These are phyloP conservation scores for Eleutherodactylus coqui DNA, from an alignment of 2,797 vertebrate species.

Conservation along the genomic window DNA sequence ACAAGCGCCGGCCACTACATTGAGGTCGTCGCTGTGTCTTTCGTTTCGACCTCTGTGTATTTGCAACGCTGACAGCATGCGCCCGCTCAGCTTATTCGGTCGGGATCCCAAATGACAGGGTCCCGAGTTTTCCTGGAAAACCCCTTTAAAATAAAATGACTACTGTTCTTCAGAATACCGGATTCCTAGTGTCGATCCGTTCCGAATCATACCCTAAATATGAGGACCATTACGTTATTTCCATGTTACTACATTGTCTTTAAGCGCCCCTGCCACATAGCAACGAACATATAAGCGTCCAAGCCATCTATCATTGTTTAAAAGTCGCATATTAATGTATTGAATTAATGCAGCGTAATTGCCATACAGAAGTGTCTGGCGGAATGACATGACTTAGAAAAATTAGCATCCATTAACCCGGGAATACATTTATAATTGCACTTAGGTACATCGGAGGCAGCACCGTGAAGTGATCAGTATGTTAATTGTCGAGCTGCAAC, in stretches of 20 bases:
- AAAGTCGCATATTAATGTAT: conserved; percentile 61
- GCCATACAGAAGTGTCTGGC: conserved; percentile 65
- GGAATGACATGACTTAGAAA: conserved; percentile 65
- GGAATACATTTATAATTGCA: conserved; percentile 68
- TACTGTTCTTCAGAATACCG: too few species aligned
- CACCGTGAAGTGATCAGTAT: conserved; percentile 61
- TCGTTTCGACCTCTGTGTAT: too few species aligned
- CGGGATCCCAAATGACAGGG: too few species aligned
- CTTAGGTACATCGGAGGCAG: conserved; percentile 64
- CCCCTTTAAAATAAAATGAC: too few species aligned
- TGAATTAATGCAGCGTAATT: conserved; percentile 67
- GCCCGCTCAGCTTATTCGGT: too few species aligned
- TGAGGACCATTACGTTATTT: neutral
- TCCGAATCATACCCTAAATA: neutral
- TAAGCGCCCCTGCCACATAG: conserved; percentile 27
- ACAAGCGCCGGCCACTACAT: too few species aligned
- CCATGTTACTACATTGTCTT: conserved; percentile 22
- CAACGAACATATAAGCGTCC: conserved; percentile 23
- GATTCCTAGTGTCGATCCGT: neutral
- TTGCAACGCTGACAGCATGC: too few species aligned
- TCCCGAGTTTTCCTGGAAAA: too few species aligned
- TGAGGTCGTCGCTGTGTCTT: too few species aligned
- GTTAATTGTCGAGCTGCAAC: conserved; percentile 65
- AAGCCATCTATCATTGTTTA: conserved; percentile 59
- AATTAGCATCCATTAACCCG: conserved; percentile 67